Base-by-base conservation (phyloP, 1,140 invertebrate genomes). In the Eumeta japonica region DNA sequence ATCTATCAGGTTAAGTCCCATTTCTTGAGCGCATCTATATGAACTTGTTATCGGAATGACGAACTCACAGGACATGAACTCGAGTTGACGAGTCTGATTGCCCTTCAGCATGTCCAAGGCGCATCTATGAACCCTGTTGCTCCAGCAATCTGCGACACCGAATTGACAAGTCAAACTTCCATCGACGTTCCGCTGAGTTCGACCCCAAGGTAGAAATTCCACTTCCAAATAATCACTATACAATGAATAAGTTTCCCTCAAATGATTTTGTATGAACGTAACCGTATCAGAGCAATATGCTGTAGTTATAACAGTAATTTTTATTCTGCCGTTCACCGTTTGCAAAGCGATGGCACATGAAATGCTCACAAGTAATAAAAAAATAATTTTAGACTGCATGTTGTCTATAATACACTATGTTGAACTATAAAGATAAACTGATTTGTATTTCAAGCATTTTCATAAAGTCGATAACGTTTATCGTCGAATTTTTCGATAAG, bases 61-160 rank as follows among this genome's bases (percentile, higher is more conserved):
- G 34, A 62, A 72, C 39, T 76, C 73, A 43, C 73, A 76, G 16
- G 32, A 27, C 54, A 76, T 71, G 38, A 70, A 76, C 11, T 51
- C 32, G 4, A 73, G 27, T 29, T 60, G 57, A 10, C 50, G 52
- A 1, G 52, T 53, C 34, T 61, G 55, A 16, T 72, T 47, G 0
- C 30, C 41, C 10, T 47, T 45, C 13, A 73, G 46, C 37, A 53
- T 35, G 16, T 67, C 35, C 1, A 75, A 31, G 3, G 44, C 56
- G 35, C 72, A 75, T 29, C 65, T 54, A n/a, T 73, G 67, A 9
- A 73, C 46, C 9, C 61, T 52, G 36, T 75, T 73, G 1, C 60
- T 68, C 52, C 54, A 66, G 41, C 72, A 75, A 28, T 72, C 64
- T 3, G 31, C 44, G 0, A 16, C 16, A 4, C 52, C 50, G 34